Evolutionary conservation across 2,113 vertebrate genomes (phyloP).

Genomic region (Lophotis ruficrista): DNA sequence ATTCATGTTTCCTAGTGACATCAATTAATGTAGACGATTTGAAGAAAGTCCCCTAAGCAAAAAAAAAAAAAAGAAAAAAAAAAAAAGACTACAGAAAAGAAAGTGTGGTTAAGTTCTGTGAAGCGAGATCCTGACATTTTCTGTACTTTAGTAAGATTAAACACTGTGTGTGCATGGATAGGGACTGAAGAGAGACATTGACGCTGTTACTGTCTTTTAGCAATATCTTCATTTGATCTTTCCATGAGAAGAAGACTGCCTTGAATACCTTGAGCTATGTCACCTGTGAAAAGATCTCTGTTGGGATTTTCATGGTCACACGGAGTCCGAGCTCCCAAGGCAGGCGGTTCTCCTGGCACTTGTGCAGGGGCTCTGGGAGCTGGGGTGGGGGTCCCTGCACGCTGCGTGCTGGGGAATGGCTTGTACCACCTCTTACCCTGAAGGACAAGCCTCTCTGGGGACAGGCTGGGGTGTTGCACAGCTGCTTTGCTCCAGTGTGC

Average conservation of each 20-base stretch:
- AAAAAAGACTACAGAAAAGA: background rate
- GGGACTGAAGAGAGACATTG: background rate
- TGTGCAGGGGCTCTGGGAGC: background rate
- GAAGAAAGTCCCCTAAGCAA: background rate
- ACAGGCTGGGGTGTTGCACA: background rate
- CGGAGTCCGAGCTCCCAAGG: accelerated
- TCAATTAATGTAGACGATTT: background rate
- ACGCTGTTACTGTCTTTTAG: background rate
- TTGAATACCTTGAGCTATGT: background rate
- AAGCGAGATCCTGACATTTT: background rate
- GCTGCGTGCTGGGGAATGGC: accelerated
- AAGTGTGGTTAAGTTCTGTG: background rate
- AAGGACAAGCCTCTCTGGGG: no score
- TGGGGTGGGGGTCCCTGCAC: no score
- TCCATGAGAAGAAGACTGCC: background rate
- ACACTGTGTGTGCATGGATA: background rate
- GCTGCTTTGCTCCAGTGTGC: accelerated
- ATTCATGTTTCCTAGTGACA: background rate
- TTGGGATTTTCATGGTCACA: background rate
- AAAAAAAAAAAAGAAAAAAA: no score
- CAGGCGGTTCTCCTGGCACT: background rate
- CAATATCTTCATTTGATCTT: background rate
- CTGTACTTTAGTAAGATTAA: background rate
- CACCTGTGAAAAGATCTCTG: background rate
- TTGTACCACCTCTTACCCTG: background rate